Evolutionary conservation across 2,888 invertebrate genomes (phyloP).

Genomic region (Fragum whitleyi): DNA sequence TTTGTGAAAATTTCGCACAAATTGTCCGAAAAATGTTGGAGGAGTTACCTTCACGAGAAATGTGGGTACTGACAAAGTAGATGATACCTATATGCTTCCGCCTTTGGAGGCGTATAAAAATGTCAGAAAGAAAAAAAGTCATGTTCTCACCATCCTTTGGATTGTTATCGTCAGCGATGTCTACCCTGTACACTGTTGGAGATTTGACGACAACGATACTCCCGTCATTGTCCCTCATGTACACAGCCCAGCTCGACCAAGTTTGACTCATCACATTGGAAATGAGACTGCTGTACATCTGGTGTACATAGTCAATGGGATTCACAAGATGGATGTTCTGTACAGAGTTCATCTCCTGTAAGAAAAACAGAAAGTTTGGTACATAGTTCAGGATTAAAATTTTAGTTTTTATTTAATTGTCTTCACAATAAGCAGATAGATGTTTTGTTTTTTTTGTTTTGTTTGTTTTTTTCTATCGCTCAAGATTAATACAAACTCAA

Average conservation of each 20-base stretch:
- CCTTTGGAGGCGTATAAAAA: no score
- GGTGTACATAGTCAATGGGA: slow-evolving; percentile 82
- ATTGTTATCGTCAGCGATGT: slow-evolving; percentile 57
- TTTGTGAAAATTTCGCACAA: no score
- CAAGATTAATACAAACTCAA: no score
- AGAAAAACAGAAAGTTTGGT: background rate
- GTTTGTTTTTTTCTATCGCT: no score
- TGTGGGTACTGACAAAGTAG: no score
- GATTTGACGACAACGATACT: slow-evolving; percentile 80
- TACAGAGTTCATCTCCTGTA: slow-evolving; percentile 22
- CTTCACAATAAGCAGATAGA: no score
- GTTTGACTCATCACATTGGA: slow-evolving; percentile 78
- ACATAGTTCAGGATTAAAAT: background rate
- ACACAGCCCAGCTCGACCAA: slow-evolving; percentile 81
- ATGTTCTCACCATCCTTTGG: slow-evolving; percentile 6
- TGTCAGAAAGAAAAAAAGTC: background rate
- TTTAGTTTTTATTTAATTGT: no score
- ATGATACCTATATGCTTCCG: no score
- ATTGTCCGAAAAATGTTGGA: no score
- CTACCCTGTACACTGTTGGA: slow-evolving; percentile 67
- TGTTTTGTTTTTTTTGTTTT: no score
- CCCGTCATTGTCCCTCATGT: slow-evolving; percentile 79
- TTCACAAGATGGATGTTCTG: slow-evolving; percentile 70
- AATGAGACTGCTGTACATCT: slow-evolving; percentile 81
- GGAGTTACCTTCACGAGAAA: no score